These are phyloP conservation scores for Drosophila putrida DNA, from an alignment of 2,888 invertebrate genomes.

Conservation along the genomic window DNA sequence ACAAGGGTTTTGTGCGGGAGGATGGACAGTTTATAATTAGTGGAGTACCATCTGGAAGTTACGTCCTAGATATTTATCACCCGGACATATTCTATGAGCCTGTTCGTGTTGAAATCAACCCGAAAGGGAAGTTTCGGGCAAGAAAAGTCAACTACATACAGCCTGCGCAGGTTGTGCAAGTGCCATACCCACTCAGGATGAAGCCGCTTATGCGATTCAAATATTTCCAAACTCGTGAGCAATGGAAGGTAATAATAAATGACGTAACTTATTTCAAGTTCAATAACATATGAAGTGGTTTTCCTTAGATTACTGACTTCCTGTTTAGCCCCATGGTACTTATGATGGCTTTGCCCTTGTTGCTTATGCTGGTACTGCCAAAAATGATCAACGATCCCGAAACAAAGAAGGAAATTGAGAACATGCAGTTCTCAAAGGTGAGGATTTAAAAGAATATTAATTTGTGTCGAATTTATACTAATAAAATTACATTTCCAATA, in stretches of 20 bases:
- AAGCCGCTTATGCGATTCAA: conserved; percentile 92
- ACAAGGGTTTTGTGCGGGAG: conserved; percentile 94
- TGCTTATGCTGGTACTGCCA: conserved; percentile 96
- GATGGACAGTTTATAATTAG: conserved; percentile 96
- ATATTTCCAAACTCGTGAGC: conserved; percentile 97
- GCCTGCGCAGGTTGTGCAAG: conserved; percentile 94
- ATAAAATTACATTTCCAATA: conserved; percentile 85
- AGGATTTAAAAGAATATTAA: background rate
- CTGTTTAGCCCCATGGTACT: conserved; percentile 98
- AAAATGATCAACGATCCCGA: conserved; percentile 99
- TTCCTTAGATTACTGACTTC: conserved; percentile 92
- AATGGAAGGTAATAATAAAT: conserved; percentile 90
- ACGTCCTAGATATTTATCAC: conserved; percentile 96
- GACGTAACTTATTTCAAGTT: background rate
- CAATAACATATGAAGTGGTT: background rate
- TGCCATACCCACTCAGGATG: conserved; percentile 96
- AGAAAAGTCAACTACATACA: conserved; percentile 97
- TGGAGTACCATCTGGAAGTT: conserved; percentile 96
- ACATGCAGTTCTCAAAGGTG: conserved; percentile 88
- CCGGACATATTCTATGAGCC: conserved; percentile 97
- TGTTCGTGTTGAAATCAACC: conserved; percentile 97
- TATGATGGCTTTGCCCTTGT: conserved; percentile 97
- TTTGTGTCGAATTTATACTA: too few species aligned
- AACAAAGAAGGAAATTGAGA: conserved; percentile 97
- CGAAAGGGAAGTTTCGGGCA: conserved; percentile 98